Evolutionary conservation across 37 sponge, comb jelly and placozoan species (phyloP).

Genomic region (Bolinopsis microptera): DNA sequence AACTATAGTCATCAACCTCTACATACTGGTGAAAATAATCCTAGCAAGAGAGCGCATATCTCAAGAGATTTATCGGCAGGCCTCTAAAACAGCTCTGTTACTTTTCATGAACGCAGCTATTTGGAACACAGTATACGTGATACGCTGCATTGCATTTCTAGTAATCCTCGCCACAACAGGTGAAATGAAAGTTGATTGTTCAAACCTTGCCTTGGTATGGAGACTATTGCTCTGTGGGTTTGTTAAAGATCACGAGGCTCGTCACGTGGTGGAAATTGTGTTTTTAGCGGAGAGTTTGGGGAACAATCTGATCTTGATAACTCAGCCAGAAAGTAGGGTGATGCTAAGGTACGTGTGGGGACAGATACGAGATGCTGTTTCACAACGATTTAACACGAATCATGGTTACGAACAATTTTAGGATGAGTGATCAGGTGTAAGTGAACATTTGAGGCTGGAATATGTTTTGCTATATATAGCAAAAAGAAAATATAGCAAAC

Average conservation of each 20-base stretch:
- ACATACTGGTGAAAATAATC: not conserved
- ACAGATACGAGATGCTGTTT: not conserved
- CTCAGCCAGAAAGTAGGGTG: not conserved
- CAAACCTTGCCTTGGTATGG: not conserved
- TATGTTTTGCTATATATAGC: too few relatives aligned
- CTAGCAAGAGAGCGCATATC: not conserved
- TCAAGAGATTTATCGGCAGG: not conserved
- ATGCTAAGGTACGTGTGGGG: not conserved
- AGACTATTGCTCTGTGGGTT: not conserved
- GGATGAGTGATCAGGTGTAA: too few relatives aligned
- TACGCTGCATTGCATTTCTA: not conserved
- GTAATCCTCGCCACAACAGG: not conserved
- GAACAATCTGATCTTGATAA: not conserved
- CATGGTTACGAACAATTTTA: not conserved
- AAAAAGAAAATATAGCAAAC: too few relatives aligned
- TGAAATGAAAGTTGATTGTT: not conserved
- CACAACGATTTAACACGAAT: not conserved
- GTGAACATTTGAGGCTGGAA: too few relatives aligned
- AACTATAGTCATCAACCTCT: not conserved
- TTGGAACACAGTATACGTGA: not conserved
- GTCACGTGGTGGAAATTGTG: not conserved
- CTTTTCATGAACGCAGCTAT: not conserved
- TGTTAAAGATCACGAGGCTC: not conserved
- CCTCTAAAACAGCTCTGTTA: not conserved
- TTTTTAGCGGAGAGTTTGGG: not conserved